Evolutionary conservation across 2,797 vertebrate genomes (phyloP).

Genomic region (Dryobates pubescens): DNA sequence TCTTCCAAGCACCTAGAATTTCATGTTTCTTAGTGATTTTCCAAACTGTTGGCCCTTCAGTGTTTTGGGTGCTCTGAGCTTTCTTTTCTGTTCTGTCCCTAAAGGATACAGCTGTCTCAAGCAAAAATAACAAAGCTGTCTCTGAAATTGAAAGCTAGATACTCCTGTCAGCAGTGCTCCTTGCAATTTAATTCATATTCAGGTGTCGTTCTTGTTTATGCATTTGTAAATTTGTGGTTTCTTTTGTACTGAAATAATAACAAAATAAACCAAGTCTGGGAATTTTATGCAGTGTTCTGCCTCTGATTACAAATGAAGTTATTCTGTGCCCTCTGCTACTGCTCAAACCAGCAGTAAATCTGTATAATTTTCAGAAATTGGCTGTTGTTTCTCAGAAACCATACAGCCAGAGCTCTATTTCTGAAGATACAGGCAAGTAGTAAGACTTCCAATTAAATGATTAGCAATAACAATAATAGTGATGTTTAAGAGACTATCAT

Average conservation of each 20-base stretch:
- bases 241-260: constrained; percentile 24
- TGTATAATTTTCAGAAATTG: not conserved
- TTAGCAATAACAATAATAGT: not conserved
- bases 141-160: not conserved
- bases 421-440: not conserved
- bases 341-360: not conserved
- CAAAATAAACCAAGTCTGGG: not conserved
- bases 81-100: not conserved
- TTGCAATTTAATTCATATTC: constrained; percentile 3
- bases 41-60: not conserved
- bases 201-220: not conserved
- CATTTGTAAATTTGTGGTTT: constrained; percentile 14
- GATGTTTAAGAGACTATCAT: not conserved
- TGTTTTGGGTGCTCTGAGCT: not conserved
- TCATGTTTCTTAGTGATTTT: not conserved
- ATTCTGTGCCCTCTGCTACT: not conserved
- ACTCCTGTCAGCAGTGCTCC: not conserved
- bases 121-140: not conserved
- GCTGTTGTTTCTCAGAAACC: not conserved
- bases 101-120: not conserved
- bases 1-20: not conserved
- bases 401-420: not conserved
- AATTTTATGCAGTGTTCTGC: not conserved
- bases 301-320: not conserved
- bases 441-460: not conserved